Evolutionary conservation across 1,140 invertebrate genomes (phyloP).

Genomic region (Drosophila ironensis): DNA sequence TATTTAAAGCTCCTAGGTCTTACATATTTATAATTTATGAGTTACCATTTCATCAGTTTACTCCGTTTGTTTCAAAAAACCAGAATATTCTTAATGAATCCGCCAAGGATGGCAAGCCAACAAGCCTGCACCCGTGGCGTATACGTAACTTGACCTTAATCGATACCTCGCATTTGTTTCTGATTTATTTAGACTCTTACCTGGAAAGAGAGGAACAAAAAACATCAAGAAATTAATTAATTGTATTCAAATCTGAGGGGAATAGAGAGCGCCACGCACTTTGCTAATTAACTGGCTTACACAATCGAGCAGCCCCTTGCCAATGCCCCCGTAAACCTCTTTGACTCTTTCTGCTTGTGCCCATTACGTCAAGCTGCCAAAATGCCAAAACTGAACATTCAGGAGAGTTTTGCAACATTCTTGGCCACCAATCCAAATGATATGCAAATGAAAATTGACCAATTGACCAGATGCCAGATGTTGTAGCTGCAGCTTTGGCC

Average conservation of each 20-base stretch:
- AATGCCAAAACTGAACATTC: slow-evolving; percentile 48
- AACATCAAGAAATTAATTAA: slow-evolving; percentile 57
- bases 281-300: slow-evolving; percentile 61
- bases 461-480: slow-evolving; percentile 59
- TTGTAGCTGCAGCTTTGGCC: slow-evolving; percentile 21
- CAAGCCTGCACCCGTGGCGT: too few relatives aligned
- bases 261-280: slow-evolving; percentile 41
- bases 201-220: slow-evolving; percentile 48
- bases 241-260: background rate
- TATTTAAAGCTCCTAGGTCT: too few relatives aligned
- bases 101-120: too few relatives aligned
- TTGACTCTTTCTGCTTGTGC: slow-evolving; percentile 31
- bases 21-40: too few relatives aligned
- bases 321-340: slow-evolving; percentile 5
- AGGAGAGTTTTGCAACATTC: slow-evolving; percentile 47
- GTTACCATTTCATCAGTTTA: too few relatives aligned
- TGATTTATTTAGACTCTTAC: slow-evolving; percentile 32
- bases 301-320: background rate
- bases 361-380: slow-evolving; percentile 65
- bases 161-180: slow-evolving; percentile 47
- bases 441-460: slow-evolving; percentile 74
- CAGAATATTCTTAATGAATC: too few relatives aligned
- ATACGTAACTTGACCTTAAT: slow-evolving; percentile 60
- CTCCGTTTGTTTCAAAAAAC: too few relatives aligned
- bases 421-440: slow-evolving; percentile 63